phyloP scores from a whole-genome alignment of 1,140 invertebrate genomes.

The Sesamia nonagrioides region DNA sequence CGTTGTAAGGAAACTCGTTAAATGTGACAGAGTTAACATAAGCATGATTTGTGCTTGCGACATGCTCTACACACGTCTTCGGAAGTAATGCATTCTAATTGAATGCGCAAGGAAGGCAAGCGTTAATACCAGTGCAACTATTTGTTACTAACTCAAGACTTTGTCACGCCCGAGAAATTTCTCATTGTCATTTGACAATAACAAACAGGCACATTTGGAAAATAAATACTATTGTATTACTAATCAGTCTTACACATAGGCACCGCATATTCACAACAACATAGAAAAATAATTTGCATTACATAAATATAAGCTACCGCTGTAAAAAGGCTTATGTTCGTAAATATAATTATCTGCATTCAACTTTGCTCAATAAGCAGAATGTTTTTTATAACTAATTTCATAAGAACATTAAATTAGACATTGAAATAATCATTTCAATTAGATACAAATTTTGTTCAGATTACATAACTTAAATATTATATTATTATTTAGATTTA shows the following conservation, averaged over 20 bases:
- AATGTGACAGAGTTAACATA: neutral
- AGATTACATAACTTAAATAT: neutral
- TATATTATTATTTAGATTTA: too few species aligned
- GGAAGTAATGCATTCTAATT: neutral
- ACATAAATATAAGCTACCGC: neutral
- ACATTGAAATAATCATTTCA: neutral
- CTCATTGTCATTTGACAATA: conserved; percentile 10
- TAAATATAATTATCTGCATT: conserved; percentile 3
- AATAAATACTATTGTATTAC: conserved; percentile 47
- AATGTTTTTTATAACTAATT: neutral
- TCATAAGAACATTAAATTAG: neutral
- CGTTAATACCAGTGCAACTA: neutral
- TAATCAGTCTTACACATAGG: conserved; percentile 75
- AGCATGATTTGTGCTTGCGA: neutral
- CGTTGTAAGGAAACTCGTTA: too few species aligned
- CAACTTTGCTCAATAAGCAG: conserved; percentile 3
- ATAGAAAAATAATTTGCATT: conserved; percentile 24
- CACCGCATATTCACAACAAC: conserved; percentile 62
- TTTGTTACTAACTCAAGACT: neutral
- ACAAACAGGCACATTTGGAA: conserved; percentile 33
- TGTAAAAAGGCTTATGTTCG: neutral
- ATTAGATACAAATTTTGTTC: neutral
- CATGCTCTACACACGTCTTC: neutral
- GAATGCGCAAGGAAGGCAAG: neutral
- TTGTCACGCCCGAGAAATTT: neutral